Conservation (phyloP, 2,888 invertebrate species). For the Beris chalybata region DNA sequence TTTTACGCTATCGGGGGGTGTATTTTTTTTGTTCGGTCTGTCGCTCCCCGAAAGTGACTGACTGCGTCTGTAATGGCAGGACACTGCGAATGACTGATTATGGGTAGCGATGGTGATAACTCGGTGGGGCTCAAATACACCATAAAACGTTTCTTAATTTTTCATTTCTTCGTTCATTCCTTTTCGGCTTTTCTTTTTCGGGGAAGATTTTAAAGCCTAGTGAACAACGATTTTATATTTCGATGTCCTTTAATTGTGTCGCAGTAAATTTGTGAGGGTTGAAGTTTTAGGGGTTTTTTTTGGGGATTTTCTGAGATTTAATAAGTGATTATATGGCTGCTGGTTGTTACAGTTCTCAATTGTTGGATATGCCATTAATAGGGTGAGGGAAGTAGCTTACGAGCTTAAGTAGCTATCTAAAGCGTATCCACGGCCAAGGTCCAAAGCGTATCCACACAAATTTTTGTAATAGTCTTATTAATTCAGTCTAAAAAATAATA, state of each 20-base stretch:
- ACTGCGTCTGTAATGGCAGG: slow-evolving; percentile 17
- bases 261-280: slow-evolving; percentile 7
- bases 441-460: no score
- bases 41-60: slow-evolving; percentile 4
- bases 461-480: no score
- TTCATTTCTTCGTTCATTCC: slow-evolving; percentile 5
- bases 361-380: neutral
- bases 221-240: slow-evolving; percentile 28
- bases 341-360: slow-evolving; percentile 10
- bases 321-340: slow-evolving; percentile 55
- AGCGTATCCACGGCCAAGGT: no score
- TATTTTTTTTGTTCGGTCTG: slow-evolving; percentile 14
- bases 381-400: neutral
- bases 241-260: slow-evolving; percentile 16
- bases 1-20: slow-evolving; percentile 21
- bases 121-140: slow-evolving; percentile 16
- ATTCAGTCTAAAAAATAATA: no score
- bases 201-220: slow-evolving; percentile 21
- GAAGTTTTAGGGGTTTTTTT: slow-evolving; percentile 14
- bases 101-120: slow-evolving; percentile 28
- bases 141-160: slow-evolving; percentile 26
- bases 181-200: slow-evolving; percentile 1
- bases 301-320: slow-evolving; percentile 48
- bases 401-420: no score
- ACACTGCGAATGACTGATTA: slow-evolving; percentile 31